A percentile compares a stretch with the other conserved stretches of the same genome.
Evolutionary conservation across 2,797 vertebrate species (phyloP).

Genomic region (Centroberyx gerrardi): DNA sequence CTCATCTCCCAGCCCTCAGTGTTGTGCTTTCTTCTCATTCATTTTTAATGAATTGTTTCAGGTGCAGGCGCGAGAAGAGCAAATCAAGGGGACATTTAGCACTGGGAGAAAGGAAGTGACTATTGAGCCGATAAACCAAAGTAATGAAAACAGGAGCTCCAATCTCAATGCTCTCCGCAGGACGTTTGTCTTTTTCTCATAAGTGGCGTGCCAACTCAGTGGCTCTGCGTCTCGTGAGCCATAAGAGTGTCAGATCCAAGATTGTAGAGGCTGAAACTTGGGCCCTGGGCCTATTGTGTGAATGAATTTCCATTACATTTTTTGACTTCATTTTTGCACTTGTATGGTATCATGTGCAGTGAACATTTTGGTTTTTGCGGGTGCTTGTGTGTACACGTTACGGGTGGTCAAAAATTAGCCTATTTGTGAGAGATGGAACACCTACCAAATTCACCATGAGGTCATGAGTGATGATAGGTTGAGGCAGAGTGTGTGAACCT

Average conservation of each 20-base stretch:
- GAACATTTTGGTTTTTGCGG: conserved; percentile 57
- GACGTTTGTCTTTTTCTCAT: conserved; percentile 85
- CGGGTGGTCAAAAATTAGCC: conserved; percentile 72
- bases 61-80: conserved; percentile 73
- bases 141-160: conserved; percentile 91
- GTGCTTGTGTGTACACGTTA: conserved; percentile 55
- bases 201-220: conserved; percentile 67
- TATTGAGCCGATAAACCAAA: conserved; percentile 90
- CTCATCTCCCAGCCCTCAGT: conserved; percentile 52
- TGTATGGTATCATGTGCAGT: conserved; percentile 54
- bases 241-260: conserved; percentile 71
- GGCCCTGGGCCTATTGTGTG: conserved; percentile 57
- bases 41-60: conserved; percentile 87
- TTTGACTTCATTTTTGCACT: conserved; percentile 39
- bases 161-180: conserved; percentile 78
- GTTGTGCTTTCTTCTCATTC: conserved; percentile 76
- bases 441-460: conserved; percentile 62
- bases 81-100: conserved; percentile 82
- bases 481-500: conserved; percentile 47
- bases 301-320: conserved; percentile 67
- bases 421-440: conserved; percentile 52
- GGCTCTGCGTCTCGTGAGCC: conserved; percentile 73
- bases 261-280: conserved; percentile 68
- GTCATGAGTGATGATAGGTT: conserved; percentile 67
- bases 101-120: conserved; percentile 85